A percentile compares a stretch with the other conserved stretches of the same genome.
phyloP scores from a whole-genome alignment of 2,888 invertebrate genomes.

The Drosophila neonasuta region DNA sequence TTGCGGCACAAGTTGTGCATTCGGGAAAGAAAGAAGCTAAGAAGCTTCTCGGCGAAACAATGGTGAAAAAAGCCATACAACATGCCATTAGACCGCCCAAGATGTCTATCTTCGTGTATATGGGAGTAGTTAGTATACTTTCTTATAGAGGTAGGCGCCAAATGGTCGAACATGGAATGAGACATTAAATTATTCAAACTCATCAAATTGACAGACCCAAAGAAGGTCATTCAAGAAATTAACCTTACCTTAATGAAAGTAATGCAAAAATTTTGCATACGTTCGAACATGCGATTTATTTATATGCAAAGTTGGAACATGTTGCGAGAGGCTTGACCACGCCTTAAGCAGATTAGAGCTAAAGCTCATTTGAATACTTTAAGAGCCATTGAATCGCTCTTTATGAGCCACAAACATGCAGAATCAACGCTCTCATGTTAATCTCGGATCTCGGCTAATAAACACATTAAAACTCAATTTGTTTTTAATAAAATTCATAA shows the following conservation, averaged over 20 bases:
- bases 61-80: conserved; percentile 41
- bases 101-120: conserved; percentile 42
- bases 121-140: background rate
- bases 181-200: conserved; percentile 67
- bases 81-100: conserved; percentile 72
- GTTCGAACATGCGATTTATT: conserved; percentile 38
- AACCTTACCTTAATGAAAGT: conserved; percentile 10
- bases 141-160: conserved; percentile 17
- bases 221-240: conserved; percentile 33
- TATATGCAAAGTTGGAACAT: conserved; percentile 49
- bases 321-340: conserved; percentile 37
- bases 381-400: conserved; percentile 26
- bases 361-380: conserved; percentile 37
- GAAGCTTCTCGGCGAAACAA: conserved; percentile 19
- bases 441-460: conserved; percentile 55
- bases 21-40: background rate
- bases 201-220: conserved; percentile 44
- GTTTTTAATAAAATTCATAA: conserved; percentile 58
- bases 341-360: conserved; percentile 28
- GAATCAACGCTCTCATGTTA: conserved; percentile 29
- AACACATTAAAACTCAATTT: conserved; percentile 75
- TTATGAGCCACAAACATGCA: conserved; percentile 61
- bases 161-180: conserved; percentile 36
- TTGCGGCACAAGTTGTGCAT: conserved; percentile 45
- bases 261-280: conserved; percentile 28